Percentiles rank a stretch among this genome's conserved stretches.
Conservation (phyloP, 2,888 invertebrate genomes). For the Acanthosepion lycidas region DNA sequence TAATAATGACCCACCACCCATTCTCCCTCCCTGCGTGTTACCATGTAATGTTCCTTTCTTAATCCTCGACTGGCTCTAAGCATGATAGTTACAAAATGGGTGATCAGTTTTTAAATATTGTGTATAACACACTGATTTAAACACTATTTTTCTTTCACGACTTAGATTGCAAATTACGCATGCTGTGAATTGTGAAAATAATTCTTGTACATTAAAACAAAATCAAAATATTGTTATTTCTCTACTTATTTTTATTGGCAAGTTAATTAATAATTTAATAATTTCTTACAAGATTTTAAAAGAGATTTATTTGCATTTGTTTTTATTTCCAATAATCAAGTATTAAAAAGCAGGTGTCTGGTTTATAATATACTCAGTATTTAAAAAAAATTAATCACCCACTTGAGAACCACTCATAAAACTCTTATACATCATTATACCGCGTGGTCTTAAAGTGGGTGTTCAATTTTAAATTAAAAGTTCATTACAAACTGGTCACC, state of each 20-base stretch:
- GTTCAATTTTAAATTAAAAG: not conserved
- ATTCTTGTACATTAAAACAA: not conserved
- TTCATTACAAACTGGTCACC: not conserved
- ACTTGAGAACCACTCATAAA: not conserved
- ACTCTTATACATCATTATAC: not conserved
- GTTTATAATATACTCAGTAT: not conserved
- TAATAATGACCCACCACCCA: slow-evolving; percentile 67
- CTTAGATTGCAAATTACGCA: not conserved
- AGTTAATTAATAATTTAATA: not conserved
- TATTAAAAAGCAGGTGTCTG: not conserved
- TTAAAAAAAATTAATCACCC: not conserved
- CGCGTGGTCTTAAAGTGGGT: not conserved
- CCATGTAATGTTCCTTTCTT: not conserved
- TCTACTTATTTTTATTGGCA: not conserved
- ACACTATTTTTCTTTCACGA: not conserved
- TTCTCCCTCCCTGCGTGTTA: not conserved
- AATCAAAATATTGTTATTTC: not conserved
- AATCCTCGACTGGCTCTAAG: not conserved
- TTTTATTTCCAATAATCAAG: not conserved
- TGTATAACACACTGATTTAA: not conserved
- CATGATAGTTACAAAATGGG: not conserved
- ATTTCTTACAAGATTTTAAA: not conserved
- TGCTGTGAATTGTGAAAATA: not conserved
- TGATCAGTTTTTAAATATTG: not conserved
- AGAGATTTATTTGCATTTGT: not conserved